Conservation (phyloP, 2,113 vertebrate genomes). For the Raja brachyura region DNA sequence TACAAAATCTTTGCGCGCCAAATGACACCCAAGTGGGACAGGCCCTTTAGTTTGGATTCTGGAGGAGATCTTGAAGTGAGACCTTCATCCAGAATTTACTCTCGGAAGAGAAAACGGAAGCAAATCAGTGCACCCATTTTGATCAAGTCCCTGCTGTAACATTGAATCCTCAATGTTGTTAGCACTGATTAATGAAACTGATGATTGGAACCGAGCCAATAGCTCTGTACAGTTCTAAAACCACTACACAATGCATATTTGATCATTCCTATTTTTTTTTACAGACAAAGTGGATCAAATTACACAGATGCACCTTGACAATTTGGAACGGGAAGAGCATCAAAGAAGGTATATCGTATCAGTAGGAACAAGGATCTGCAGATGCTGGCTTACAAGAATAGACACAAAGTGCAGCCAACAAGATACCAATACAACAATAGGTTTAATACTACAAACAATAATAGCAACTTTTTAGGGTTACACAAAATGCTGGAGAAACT, state of each 20-base stretch:
- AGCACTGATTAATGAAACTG: neutral
- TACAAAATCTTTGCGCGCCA: too few species aligned
- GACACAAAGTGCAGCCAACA: neutral
- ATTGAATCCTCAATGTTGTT: neutral
- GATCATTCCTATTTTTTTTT: slow-evolving; percentile 45
- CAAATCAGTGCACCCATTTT: neutral
- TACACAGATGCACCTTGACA: slow-evolving; percentile 66
- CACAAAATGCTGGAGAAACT: too few species aligned
- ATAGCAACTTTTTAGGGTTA: neutral
- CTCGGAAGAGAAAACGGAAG: neutral
- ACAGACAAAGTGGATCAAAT: slow-evolving; percentile 77
- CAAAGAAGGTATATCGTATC: slow-evolving; percentile 68
- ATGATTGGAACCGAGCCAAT: neutral
- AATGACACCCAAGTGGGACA: too few species aligned
- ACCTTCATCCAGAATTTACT: neutral
- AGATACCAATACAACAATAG: neutral
- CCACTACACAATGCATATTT: neutral
- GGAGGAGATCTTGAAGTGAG: neutral
- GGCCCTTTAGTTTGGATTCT: neutral
- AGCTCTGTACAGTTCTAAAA: too few species aligned
- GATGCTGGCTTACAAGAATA: too few species aligned
- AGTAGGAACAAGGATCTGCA: too few species aligned
- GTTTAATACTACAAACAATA: neutral
- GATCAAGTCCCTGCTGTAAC: neutral
- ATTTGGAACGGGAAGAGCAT: slow-evolving; percentile 73